Evolutionary conservation across 30 jellyfish, hydroid and myxozoan genomes (phyloP).

Genomic region (Cassiopea andromeda): DNA sequence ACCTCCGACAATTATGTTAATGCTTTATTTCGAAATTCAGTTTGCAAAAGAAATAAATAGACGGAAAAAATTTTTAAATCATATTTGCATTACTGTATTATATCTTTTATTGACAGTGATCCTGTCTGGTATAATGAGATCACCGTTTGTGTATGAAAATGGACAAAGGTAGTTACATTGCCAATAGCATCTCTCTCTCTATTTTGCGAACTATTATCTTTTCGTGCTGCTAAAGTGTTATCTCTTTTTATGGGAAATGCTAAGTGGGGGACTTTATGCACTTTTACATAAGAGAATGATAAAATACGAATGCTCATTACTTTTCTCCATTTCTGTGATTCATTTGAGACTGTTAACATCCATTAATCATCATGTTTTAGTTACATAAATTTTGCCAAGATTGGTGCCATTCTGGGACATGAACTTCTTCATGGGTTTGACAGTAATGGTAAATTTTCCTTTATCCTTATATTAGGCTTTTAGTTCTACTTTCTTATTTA

Average conservation of each 20-base stretch:
- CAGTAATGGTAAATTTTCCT: constrained; percentile 17
- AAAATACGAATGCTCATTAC: too few species aligned
- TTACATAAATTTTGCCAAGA: constrained; percentile 47
- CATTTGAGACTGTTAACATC: not conserved
- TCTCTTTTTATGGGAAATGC: too few species aligned
- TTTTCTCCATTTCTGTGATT: not conserved
- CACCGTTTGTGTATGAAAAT: constrained; percentile 24
- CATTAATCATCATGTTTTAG: not conserved
- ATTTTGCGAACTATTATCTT: too few species aligned
- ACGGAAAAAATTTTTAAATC: too few species aligned
- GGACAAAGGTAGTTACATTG: constrained; percentile 53
- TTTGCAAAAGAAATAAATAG: too few species aligned
- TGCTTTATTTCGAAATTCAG: too few species aligned
- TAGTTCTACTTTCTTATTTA: too few species aligned
- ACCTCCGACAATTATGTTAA: too few species aligned
- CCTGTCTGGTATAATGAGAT: constrained; percentile 61
- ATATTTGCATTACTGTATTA: not conserved
- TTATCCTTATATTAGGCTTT: too few species aligned
- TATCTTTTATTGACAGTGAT: not conserved
- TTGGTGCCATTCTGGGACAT: constrained; percentile 69
- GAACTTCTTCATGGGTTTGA: constrained; percentile 70
- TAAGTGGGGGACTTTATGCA: too few species aligned
- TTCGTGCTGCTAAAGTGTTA: too few species aligned
- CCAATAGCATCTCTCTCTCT: not conserved
- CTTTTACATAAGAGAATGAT: too few species aligned